Percentiles rank a stretch among this genome's conserved stretches.
These are phyloP conservation scores for Porites lutea DNA, from an alignment of 64 coral and sea anemone species.

Conservation along the genomic window DNA sequence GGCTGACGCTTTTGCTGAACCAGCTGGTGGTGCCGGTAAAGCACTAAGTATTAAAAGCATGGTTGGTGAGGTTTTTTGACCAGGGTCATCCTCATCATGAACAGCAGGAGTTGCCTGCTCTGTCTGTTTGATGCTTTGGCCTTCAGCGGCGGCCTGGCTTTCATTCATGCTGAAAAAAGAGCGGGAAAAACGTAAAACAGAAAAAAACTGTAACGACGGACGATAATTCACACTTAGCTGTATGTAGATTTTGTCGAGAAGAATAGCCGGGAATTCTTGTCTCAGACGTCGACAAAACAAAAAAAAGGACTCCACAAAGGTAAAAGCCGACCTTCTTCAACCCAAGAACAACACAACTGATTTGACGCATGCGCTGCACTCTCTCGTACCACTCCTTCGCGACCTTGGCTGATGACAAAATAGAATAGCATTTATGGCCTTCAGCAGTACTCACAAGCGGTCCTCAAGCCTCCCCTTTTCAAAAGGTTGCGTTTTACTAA, in stretches of 20 bases:
- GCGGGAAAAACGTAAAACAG: neutral
- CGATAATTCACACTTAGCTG: constrained; percentile 15
- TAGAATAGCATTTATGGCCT: too few species aligned
- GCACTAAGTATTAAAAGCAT: neutral
- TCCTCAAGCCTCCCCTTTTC: too few species aligned
- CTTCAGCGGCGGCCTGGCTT: neutral
- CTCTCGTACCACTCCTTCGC: constrained; percentile 20
- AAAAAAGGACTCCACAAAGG: neutral
- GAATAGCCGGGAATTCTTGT: neutral
- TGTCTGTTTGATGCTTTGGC: neutral
- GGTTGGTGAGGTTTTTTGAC: neutral
- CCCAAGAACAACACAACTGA: constrained; percentile 14
- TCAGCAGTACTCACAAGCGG: too few species aligned
- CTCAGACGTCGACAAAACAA: neutral
- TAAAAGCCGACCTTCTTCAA: neutral
- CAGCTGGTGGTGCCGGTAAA: neutral
- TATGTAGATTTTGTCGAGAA: neutral
- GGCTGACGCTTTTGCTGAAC: neutral
- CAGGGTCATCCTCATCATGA: neutral
- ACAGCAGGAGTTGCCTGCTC: neutral
- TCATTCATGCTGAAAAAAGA: neutral
- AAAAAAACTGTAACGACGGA: neutral
- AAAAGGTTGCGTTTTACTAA: too few species aligned
- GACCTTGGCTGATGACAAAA: neutral
- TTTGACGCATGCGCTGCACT: constrained; percentile 31